These are phyloP conservation scores for Polyommatus iphigenia DNA, from an alignment of 2,888 invertebrate genomes.

Conservation along the genomic window DNA sequence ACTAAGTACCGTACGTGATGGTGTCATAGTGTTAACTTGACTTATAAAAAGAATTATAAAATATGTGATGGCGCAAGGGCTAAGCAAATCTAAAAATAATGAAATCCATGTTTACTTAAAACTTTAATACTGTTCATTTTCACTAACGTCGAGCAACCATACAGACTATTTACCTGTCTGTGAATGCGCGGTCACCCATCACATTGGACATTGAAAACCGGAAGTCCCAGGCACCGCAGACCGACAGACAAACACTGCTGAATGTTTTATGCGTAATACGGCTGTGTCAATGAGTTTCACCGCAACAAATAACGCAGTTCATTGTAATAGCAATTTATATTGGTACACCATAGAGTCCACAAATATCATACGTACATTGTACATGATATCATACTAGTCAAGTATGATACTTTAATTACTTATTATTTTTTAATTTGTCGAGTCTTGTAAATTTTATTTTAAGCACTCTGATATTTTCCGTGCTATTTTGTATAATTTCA, in stretches of 20 bases:
- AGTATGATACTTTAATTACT: too few species aligned
- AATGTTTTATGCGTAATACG: not conserved
- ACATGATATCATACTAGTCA: too few species aligned
- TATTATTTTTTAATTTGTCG: too few species aligned
- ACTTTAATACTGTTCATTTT: not conserved
- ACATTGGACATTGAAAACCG: conserved; percentile 5
- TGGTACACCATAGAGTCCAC: not conserved
- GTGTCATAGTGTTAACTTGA: too few species aligned
- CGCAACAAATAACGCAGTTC: not conserved
- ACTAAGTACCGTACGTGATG: not conserved
- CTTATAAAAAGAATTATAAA: too few species aligned
- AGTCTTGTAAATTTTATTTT: too few species aligned
- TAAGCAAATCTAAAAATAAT: too few species aligned
- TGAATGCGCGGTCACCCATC: conserved; percentile 13
- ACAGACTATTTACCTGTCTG: not conserved
- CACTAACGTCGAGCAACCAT: not conserved
- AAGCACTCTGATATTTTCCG: too few species aligned
- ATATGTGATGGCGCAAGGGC: too few species aligned
- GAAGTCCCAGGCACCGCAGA: conserved; percentile 11
- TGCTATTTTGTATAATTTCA: too few species aligned
- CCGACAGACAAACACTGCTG: not conserved
- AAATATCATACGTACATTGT: too few species aligned
- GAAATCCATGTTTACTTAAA: not conserved
- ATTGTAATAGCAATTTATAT: not conserved
- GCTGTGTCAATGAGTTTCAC: not conserved